Percentiles rank a stretch among this genome's conserved stretches.
Conservation (phyloP, 1,140 invertebrate species). For the Drosophila obscura region DNA sequence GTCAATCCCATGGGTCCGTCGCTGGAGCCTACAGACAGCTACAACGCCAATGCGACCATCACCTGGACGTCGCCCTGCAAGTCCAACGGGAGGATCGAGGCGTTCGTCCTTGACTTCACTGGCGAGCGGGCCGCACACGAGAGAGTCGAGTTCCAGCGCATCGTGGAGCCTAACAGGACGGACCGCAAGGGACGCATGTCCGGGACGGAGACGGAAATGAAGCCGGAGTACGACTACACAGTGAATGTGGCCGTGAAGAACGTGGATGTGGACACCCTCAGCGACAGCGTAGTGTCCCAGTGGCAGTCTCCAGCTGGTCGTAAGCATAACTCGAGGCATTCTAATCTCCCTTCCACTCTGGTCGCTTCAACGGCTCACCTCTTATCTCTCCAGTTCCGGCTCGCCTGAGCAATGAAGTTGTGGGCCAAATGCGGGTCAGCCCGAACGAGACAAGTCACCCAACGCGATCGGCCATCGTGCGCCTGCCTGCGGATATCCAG, state of each 20-base stretch:
- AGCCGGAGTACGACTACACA: conserved; percentile 58
- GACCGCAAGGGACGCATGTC: conserved; percentile 47
- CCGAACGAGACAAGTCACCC: conserved; percentile 67
- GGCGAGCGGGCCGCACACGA: conserved; percentile 22
- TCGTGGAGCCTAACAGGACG: conserved; percentile 9
- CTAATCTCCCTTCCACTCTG: background rate
- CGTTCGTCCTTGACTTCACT: conserved; percentile 42
- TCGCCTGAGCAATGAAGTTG: conserved; percentile 34
- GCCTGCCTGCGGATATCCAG: conserved; percentile 62
- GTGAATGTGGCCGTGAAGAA: conserved; percentile 62
- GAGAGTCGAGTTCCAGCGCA: conserved; percentile 5
- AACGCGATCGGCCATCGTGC: conserved; percentile 68
- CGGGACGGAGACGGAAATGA: conserved; percentile 54
- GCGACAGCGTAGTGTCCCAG: background rate
- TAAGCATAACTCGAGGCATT: conserved; percentile 34
- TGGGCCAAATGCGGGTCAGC: conserved; percentile 54
- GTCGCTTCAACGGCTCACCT: background rate
- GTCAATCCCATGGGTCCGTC: conserved; percentile 50
- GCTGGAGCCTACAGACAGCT: conserved; percentile 16
- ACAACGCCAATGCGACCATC: conserved; percentile 64
- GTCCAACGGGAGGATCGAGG: conserved; percentile 69
- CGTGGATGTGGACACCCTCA: conserved; percentile 30
- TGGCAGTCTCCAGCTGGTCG: conserved; percentile 75
- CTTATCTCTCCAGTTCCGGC: conserved; percentile 44
- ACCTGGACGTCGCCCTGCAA: conserved; percentile 70